Percentiles rank a stretch among this genome's conserved stretches.
Conservation (phyloP, 2,113 vertebrate genomes). For the Melanocharis versteri region DNA sequence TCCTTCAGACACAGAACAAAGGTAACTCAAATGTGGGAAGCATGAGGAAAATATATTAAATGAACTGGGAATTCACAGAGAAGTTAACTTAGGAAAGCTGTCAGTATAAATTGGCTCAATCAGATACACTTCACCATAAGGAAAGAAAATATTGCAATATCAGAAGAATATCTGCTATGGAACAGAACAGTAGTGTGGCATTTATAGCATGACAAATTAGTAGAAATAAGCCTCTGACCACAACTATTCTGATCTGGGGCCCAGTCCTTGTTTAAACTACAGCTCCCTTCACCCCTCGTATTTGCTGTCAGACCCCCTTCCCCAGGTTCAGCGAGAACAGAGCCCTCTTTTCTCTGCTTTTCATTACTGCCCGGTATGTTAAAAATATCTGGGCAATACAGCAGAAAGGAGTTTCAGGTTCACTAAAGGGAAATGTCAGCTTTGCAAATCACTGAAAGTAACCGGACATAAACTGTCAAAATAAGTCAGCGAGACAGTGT, state of each 20-base stretch:
- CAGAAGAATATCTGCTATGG: not conserved
- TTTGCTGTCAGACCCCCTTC: not conserved
- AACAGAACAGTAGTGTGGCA: not conserved
- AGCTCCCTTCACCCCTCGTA: not conserved
- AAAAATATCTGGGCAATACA: constrained; percentile 40
- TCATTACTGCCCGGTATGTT: not conserved
- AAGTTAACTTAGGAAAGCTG: constrained; percentile 49
- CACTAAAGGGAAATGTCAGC: constrained; percentile 54
- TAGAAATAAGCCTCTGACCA: not conserved
- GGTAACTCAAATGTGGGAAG: constrained; percentile 41
- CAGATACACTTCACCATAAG: not conserved
- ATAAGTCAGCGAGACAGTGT: not conserved
- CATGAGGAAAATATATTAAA: constrained; percentile 39
- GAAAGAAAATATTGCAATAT: not conserved
- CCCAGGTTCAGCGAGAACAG: not conserved
- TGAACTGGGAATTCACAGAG: constrained; percentile 44
- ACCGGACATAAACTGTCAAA: constrained; percentile 41
- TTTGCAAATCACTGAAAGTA: constrained; percentile 48
- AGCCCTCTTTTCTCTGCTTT: not conserved
- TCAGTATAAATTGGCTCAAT: constrained; percentile 43
- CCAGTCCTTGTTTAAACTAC: not conserved
- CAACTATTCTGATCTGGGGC: not conserved
- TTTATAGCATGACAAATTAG: not conserved
- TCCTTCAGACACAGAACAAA: constrained; percentile 49
- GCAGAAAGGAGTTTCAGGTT: constrained; percentile 51